These are phyloP conservation scores for Ormyrus pomaceus DNA, from an alignment of 2,888 invertebrate species.

Conservation along the genomic window DNA sequence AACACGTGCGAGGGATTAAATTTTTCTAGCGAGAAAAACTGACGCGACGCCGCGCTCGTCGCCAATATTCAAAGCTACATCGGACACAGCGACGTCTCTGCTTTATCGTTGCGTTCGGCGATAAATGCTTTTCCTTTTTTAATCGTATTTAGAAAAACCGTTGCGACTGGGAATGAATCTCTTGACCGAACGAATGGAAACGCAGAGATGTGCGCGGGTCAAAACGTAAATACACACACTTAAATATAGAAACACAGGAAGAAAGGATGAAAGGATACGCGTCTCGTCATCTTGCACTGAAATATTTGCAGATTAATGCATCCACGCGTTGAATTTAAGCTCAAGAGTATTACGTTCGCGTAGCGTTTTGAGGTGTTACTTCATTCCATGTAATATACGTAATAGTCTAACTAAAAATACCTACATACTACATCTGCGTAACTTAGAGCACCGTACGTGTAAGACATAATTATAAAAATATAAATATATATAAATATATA, in stretches of 20 bases:
- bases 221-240: background rate
- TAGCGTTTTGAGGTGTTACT: slow-evolving; percentile 72
- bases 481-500: slow-evolving; percentile 60
- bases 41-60: slow-evolving; percentile 10
- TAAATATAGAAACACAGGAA: slow-evolving; percentile 1
- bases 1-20: slow-evolving; percentile 42
- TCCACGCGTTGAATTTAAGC: slow-evolving; percentile 62
- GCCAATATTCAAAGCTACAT: slow-evolving; percentile 27
- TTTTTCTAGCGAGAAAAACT: slow-evolving; percentile 20
- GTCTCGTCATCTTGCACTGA: slow-evolving; percentile 5
- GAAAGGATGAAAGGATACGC: slow-evolving; percentile 14
- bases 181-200: slow-evolving; percentile 3
- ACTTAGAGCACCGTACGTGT: slow-evolving; percentile 75
- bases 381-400: slow-evolving; percentile 76
- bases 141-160: background rate
- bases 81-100: slow-evolving; percentile 16
- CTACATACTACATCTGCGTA: slow-evolving; percentile 74
- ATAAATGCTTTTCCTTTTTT: background rate
- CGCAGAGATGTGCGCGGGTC: slow-evolving; percentile 11
- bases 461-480: slow-evolving; percentile 73
- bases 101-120: background rate
- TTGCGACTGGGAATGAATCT: background rate
- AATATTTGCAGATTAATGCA: slow-evolving; percentile 31
- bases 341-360: slow-evolving; percentile 75
- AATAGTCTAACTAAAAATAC: slow-evolving; percentile 72